phyloP scores from a whole-genome alignment of 1,140 invertebrate genomes.

The Asobara japonica region DNA sequence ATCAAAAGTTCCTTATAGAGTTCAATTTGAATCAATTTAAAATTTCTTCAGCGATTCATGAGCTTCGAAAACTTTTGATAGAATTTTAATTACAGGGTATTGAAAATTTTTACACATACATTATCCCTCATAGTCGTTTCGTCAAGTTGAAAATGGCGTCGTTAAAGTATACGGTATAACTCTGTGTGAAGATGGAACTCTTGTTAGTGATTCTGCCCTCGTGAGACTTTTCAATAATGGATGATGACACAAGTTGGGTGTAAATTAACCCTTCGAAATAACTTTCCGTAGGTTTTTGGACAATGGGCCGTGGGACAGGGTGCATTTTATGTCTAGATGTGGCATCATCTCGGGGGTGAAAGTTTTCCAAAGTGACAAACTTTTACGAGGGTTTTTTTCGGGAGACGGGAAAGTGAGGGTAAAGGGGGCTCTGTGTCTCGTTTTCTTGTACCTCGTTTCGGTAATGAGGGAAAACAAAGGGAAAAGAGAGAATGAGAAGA shows the following conservation, averaged over 20 bases:
- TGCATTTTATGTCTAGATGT: conserved; percentile 17
- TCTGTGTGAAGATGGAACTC: not conserved
- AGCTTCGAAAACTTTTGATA: too few species aligned
- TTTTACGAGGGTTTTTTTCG: conserved; percentile 8
- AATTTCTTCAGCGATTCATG: too few species aligned
- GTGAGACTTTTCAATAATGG: conserved; percentile 24
- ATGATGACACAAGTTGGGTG: conserved; percentile 24
- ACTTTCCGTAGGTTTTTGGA: conserved; percentile 9
- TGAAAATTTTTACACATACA: too few species aligned
- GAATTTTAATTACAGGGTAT: too few species aligned
- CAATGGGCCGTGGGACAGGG: not conserved
- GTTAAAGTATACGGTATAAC: not conserved
- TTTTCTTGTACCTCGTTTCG: conserved; percentile 20
- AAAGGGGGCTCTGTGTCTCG: too few species aligned
- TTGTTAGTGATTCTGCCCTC: not conserved
- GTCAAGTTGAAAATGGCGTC: too few species aligned
- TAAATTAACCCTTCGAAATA: conserved; percentile 24
- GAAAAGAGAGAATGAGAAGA: not conserved
- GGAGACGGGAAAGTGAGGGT: not conserved
- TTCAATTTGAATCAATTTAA: too few species aligned
- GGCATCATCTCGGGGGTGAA: not conserved
- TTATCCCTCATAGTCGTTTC: too few species aligned
- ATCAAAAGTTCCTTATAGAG: too few species aligned
- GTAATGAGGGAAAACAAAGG: not conserved
- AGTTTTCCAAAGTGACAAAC: conserved; percentile 30